Evolutionary conservation across 1,140 invertebrate genomes (phyloP), one percentile per base, ranked within the genome.

Genomic region (Zaprionus inermis): DNA sequence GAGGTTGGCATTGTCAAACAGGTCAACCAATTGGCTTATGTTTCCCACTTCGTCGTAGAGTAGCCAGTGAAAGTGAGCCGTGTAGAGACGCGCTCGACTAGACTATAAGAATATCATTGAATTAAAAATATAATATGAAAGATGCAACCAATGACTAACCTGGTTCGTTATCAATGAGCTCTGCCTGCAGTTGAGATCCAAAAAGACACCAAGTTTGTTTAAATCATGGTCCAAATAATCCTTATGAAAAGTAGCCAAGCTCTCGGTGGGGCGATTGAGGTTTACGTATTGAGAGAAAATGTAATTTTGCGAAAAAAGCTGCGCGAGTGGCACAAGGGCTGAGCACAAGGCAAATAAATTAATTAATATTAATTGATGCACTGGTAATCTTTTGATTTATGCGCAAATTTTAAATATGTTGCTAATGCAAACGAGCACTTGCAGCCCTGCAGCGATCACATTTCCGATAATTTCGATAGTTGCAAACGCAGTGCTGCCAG

Each of bases 221-320:
- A 79, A 30, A 0, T 82, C 73, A 30, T 61, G 77, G 18, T 76
- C 72, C 65, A 91, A 60, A 61, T 91, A 91, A 0, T 61, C 46
- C 28, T 76, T 77, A 16, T 73, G 52, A 34, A 88, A 56, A 10
- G 77, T 75, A 5, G 32, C 20, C 14, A 88, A 38, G n/a, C n/a
- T 10, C 11, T 65, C 75, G 2, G 18, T 22, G 0, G 20, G 10
- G 18, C 67, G n/a, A 34, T 81, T 41, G 7, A 91, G 51, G 24
- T 82, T 73, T 18, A 91, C 64, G 16, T 69, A 85, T 63, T 91
- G 86, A 7, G 70, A 70, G 49, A 73, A 91, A 44, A 91, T 61
- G 6, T 20, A 34, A 14, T 69, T 79, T 4, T 57, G 68, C 18
- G 72, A 73, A 2, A 82, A 57, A 22, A 88, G 30, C 9, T 72